A percentile compares a stretch with the other conserved stretches of the same genome.
Conservation (phyloP, 2,113 vertebrate genomes). For the Bungarus multicinctus region DNA sequence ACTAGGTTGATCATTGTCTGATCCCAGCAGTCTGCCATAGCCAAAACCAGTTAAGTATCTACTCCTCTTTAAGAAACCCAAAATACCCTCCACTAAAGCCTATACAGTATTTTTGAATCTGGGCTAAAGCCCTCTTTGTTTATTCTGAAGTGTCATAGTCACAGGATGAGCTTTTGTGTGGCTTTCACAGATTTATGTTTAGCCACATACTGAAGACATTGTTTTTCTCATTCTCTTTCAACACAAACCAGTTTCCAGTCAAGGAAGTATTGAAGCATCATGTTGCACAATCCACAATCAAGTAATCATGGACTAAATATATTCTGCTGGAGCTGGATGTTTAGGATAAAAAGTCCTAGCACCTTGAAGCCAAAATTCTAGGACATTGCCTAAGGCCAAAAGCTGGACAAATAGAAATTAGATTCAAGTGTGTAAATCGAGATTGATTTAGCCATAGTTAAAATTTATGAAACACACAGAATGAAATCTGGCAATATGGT, state of each 20-base stretch:
- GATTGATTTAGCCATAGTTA: not conserved
- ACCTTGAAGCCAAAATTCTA: not conserved
- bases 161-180: not conserved
- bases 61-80: not conserved
- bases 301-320: slow-evolving; percentile 49
- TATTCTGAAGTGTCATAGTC: not conserved
- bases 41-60: not conserved
- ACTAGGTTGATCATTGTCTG: not conserved
- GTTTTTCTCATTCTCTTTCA: not conserved
- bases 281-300: slow-evolving; percentile 39
- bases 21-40: not conserved
- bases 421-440: not conserved
- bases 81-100: not conserved
- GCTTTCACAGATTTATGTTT: not conserved
- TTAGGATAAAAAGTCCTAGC: slow-evolving; percentile 4
- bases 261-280: slow-evolving; percentile 33
- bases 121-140: not conserved
- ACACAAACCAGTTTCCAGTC: slow-evolving; percentile 29
- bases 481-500: not conserved
- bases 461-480: not conserved
- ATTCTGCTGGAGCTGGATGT: slow-evolving; percentile 29
- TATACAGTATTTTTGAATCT: not conserved
- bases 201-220: not conserved
- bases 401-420: not conserved
- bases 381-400: not conserved